Evolutionary conservation across 23 tunicate genomes (phyloP), one percentile per base, ranked within the genome.

Genomic region (Halocynthia roretzi): DNA sequence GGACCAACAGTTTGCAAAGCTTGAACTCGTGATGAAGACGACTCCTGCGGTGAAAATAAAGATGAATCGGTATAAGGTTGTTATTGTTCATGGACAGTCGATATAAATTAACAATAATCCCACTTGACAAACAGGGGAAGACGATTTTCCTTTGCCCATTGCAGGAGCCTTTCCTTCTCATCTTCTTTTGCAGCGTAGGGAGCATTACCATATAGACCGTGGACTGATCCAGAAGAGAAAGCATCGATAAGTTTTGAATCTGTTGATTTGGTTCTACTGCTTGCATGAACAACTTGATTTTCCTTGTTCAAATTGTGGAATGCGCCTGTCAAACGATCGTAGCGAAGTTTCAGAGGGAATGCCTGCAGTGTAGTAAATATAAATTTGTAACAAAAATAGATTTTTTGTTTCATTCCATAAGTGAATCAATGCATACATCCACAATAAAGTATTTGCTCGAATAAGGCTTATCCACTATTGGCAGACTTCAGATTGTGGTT

Each of bases 141-240:
- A 31, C 96, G 71, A 48, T 80, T 51, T 50, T 89, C 84, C 56
- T 68, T 83, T 8, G 96, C 96, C 96, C 96, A 89, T 66, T 44
- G 44, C 12, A 89, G 62, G 55, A 89, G 64, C 8, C 96, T 64
- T 75, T 84, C 96, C 49, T 80, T 69, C 71, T 89, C 96, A 53
- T 89, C 96, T 12, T 89, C 96, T 61, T 80, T 89, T 7, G 88
- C 96, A 10, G 80, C 96, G 51, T 89, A 89, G 53, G 86, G 82
- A 7, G 82, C 68, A 6, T 50, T 44, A 20, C 78, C 78, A 10
- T 8, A 53, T n/a, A 74, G 23, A 10, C 78, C 78, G 62, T 74
- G 78, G 5, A 74, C 78, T 0, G 22, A 14, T 20, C 56, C 78
- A 8, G 78, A 8, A 0, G 14, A 11, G 56, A 63, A 8, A 9